phyloP scores from a whole-genome alignment of 2,797 vertebrate genomes.

The Amphiprion clarkii region DNA sequence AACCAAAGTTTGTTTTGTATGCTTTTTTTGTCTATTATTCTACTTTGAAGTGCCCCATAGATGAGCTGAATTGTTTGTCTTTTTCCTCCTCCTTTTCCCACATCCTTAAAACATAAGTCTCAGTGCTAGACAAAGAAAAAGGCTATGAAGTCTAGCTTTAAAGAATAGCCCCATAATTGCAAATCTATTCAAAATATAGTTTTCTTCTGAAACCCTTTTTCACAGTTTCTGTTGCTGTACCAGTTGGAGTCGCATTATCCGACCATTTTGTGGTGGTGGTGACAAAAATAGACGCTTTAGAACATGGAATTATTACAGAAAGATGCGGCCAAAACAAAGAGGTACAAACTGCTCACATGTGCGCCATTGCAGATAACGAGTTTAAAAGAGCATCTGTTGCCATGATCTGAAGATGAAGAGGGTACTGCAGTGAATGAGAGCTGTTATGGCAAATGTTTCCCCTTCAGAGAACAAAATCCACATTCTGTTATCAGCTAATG shows the following conservation, averaged over 20 bases:
- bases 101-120: conserved; percentile 6
- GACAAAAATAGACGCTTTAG: conserved; percentile 48
- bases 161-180: conserved; percentile 5
- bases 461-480: conserved; percentile 45
- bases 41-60: background rate
- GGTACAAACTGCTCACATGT: conserved; percentile 56
- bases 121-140: conserved; percentile 1
- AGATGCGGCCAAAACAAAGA: conserved; percentile 52
- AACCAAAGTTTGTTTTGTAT: background rate
- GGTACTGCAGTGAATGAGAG: conserved; percentile 44
- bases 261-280: conserved; percentile 23
- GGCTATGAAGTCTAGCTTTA: background rate
- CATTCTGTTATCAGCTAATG: conserved; percentile 39
- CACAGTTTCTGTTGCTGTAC: conserved; percentile 5
- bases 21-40: background rate
- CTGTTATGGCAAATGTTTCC: conserved; percentile 43
- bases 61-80: background rate
- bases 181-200: background rate
- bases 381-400: conserved; percentile 70
- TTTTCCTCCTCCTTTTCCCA: background rate
- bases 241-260: conserved; percentile 29
- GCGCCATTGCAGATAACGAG: conserved; percentile 45
- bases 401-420: conserved; percentile 51
- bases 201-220: conserved; percentile 3
- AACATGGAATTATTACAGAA: conserved; percentile 44